These are phyloP conservation scores for Polypedilum vanderplanki DNA, from an alignment of 1,140 invertebrate species.

Conservation along the genomic window DNA sequence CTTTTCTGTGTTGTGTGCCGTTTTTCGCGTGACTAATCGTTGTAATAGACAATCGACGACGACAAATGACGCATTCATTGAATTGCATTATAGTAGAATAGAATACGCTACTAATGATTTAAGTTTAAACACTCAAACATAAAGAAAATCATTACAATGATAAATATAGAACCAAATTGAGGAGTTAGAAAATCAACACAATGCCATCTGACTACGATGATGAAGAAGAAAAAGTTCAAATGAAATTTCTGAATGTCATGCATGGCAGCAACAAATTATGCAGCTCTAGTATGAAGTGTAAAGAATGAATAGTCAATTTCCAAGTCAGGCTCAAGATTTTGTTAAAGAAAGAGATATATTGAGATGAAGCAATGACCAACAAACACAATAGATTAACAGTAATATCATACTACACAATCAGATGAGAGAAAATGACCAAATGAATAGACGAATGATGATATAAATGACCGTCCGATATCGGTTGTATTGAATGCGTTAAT, in stretches of 20 bases:
- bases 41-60: background rate
- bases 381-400: background rate
- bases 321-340: background rate
- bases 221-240: too few relatives aligned
- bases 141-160: background rate
- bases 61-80: background rate
- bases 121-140: background rate
- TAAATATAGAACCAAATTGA: too few relatives aligned
- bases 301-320: slow-evolving; percentile 9
- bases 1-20: slow-evolving; percentile 16
- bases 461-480: background rate
- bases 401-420: background rate
- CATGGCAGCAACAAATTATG: too few relatives aligned
- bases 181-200: too few relatives aligned
- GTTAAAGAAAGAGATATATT: background rate
- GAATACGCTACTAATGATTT: background rate
- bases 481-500: background rate
- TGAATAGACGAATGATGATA: background rate
- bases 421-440: background rate
- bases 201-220: too few relatives aligned
- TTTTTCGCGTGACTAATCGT: slow-evolving; percentile 28
- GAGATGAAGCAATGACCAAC: background rate
- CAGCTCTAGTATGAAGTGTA: background rate
- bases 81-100: background rate
- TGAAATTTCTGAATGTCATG: too few relatives aligned